Conservation (phyloP, 1,140 invertebrate genomes). For the Diprion similis region DNA sequence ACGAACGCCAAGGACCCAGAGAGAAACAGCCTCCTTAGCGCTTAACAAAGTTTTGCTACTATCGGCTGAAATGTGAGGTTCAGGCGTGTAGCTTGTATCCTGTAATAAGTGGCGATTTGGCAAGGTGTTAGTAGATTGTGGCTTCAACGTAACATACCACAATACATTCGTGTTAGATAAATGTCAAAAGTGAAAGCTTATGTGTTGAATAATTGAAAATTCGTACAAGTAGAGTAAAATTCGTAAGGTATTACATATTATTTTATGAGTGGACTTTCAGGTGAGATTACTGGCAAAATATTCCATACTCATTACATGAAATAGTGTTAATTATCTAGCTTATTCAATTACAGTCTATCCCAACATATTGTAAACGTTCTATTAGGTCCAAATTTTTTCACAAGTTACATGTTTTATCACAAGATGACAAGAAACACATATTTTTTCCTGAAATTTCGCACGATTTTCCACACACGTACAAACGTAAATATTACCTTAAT, state of each 20-base stretch:
- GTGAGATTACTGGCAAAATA: background rate
- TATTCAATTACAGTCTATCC: background rate
- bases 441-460: too few relatives aligned
- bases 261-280: background rate
- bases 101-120: slow-evolving; percentile 62
- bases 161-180: background rate
- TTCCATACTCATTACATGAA: background rate
- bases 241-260: background rate
- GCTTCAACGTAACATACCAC: background rate
- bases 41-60: slow-evolving; percentile 77
- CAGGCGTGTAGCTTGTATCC: slow-evolving; percentile 72
- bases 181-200: slow-evolving; percentile 17
- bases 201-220: background rate
- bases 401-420: too few relatives aligned
- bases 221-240: background rate
- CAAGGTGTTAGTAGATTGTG: slow-evolving; percentile 47
- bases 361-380: background rate
- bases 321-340: background rate
- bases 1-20: slow-evolving; percentile 87
- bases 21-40: slow-evolving; percentile 88
- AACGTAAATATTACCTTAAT: slow-evolving; percentile 71
- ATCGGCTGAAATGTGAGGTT: slow-evolving; percentile 67
- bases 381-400: background rate
- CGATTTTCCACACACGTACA: background rate
- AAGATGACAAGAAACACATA: too few relatives aligned